Base-by-base conservation (phyloP, 2,797 vertebrate genomes). In the Muscicapa striata region DNA sequence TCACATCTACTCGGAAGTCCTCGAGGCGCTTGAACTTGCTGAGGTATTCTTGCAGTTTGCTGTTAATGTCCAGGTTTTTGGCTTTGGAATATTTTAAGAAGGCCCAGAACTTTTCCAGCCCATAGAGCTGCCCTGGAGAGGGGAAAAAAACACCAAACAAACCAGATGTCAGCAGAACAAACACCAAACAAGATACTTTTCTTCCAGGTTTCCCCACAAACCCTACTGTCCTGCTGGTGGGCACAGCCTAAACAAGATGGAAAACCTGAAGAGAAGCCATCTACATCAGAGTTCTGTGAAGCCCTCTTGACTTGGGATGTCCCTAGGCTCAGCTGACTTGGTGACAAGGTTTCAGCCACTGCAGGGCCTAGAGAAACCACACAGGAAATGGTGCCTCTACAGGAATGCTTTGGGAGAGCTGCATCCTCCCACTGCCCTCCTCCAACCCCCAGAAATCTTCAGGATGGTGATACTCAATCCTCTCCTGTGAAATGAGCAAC, bases 11-110 rank as follows among this genome's bases (percentile, higher is more conserved):
- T 97, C 99, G 98, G 98, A 99, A 99, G 97, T 99, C 99, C 97
- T 99, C 99, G 73, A 99, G 98, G 82, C 99, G 99, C 95, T 98
- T 99, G 91, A 99, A 99, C 98, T 99, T 99, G 98, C 98, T 97
- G 96, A 99, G 98, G 97, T 98, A 98, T 96, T 99, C 98, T 98
- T 99, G 99, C 95, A 99, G 98, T 97, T 98, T 99, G 95, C 99
- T 97, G 93, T 99, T 98, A 51, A 99, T 99, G 96, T 99, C 99
- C 98, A 99, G 92, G 96, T 95, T 99, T 98, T 99, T 99, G 96
- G 98, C 98, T 99, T 99, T 99, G 92, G 99, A 99, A 98, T 99
- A 99, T 97, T 99, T 99, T 69, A 99, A 98, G 97, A 99, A 99
- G 92, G 99, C 99, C 99, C 99, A 99, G 97, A 99, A 99, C 97